Base-by-base conservation (phyloP, 2,797 vertebrate species). In the Tamandua tetradactyla region DNA sequence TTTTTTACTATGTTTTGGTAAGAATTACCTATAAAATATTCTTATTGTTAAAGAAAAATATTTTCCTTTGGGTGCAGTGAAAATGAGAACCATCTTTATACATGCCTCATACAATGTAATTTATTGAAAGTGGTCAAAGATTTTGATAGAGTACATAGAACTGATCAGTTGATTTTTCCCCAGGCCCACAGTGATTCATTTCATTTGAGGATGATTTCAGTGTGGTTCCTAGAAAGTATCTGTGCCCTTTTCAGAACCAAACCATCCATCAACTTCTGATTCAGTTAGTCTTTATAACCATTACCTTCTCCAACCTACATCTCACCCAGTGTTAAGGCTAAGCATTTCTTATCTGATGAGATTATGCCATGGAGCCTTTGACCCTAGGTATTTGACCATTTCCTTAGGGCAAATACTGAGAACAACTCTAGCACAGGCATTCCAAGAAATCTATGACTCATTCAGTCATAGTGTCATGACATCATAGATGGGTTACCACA, bases 401-500 rank as follows among this genome's bases (percentile, higher is more conserved):
- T 96, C 87, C 87, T 91, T 83, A 55, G 7, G 52, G 89, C 85
- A 78, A 92, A 96, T 93, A 64, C 78, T 61, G 75, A 66, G 47
- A 81, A 95, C 47, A 95, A 1, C 44, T 64, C 17, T 82, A 61
- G 1, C 74, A 40, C 93, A 37, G 5, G 93, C 64, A 14, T 14
- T 11, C 88, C 61, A 9, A 40, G 74, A 69, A 81, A 47, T 37
- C 80, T 93, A n/a, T 37, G 62, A 94, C 35, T 95, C 76, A 83
- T 94, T 97, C 78, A 81, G 81, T 95, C 23, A 2, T 61, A 27
- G 82, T 95, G 92, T 94, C n/a, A 3, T 87, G 94, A 64, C 37
- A 61, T 88, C 85, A 95, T 59, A 61, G 76, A 62, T 87, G 91
- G 92, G 72, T 85, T 94, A 95, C 79, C 96, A 12, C 93, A 72